Base-by-base conservation (phyloP, 2,113 vertebrate species). In the Rhinichthys klamathensis region DNA sequence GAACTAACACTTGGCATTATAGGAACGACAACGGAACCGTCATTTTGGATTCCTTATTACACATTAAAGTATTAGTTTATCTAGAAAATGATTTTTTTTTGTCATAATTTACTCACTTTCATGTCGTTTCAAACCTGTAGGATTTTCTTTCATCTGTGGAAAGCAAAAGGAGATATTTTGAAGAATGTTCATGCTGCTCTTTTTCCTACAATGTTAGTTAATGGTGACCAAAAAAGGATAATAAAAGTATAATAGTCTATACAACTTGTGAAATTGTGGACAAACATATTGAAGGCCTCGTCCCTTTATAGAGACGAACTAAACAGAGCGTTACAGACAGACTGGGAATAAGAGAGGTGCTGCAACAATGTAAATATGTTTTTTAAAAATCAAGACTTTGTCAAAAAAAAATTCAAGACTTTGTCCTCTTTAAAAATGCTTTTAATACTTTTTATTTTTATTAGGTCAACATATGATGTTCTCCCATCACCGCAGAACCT, bases 1-100 rank as follows among this genome's bases (percentile, higher is more conserved):
- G 41, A 80, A 51, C 77, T 72, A 74, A 73, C 79, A 44, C 61
- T 72, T 49, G 30, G 76, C 72, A 56, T 83, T 81, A 83, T 80
- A 27, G 56, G 80, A 88, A 38, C 51, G 70, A 86, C 76, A 65
- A 75, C 32, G 41, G 61, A 65, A 69, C n/a, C 13, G 0, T n/a
- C 32, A 54, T 79, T 85, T 56, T 44, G 10, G 41, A 70, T 80
- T 70, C 54, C 46, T 46, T 60, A 58, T 81, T 81, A 70, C 5
- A 44, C 49, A 46, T 84, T 81, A 81, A 86, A 46, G 70, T 46
- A n/a, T 46, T 49, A 25, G 38, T 73, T 44, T 46, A 30, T 25
- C 27, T 8, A 76, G 16, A 30, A 54, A 21, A 32, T 0, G 3
- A 75, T 30, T 13, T 12, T 6, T 73, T 44, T 23, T n/a, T 18